Evolutionary conservation across 2,888 invertebrate genomes (phyloP).

Genomic region (Ichneumon xanthorius): DNA sequence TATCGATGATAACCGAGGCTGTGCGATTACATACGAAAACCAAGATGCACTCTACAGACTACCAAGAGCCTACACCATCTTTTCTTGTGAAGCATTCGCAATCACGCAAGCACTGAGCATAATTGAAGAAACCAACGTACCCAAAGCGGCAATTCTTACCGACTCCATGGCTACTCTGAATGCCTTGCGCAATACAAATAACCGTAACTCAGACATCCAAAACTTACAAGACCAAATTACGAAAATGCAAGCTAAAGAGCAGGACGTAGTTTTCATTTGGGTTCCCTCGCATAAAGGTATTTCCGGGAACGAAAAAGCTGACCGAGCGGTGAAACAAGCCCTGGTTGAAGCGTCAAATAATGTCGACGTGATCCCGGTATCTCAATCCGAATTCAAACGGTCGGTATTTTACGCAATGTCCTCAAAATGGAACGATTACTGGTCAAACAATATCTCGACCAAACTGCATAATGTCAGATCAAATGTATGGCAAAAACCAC

Average conservation of each 20-base stretch:
- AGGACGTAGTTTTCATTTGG: neutral
- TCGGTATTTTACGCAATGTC: neutral
- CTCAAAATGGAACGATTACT: neutral
- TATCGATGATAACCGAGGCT: neutral
- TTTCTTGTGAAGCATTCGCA: neutral
- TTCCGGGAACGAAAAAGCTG: neutral
- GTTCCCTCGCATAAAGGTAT: slow-evolving; percentile 17
- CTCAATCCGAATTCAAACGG: neutral
- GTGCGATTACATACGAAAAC: neutral
- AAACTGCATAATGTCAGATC: neutral
- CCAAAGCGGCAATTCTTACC: neutral
- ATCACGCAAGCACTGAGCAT: neutral
- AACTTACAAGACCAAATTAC: neutral
- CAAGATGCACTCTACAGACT: neutral
- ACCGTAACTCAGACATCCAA: neutral
- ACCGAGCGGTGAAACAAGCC: neutral
- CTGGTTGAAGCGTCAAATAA: too few species aligned
- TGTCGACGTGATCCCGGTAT: too few species aligned
- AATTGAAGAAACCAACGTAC: neutral
- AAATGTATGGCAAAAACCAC: neutral
- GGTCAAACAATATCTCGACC: neutral
- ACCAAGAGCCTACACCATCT: neutral
- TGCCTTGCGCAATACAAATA: neutral
- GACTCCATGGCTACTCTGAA: neutral
- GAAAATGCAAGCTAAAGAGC: neutral